A percentile compares a stretch with the other conserved stretches of the same genome.
Evolutionary conservation across 2,888 invertebrate species (phyloP).

Genomic region (Standfussiana lucernea): DNA sequence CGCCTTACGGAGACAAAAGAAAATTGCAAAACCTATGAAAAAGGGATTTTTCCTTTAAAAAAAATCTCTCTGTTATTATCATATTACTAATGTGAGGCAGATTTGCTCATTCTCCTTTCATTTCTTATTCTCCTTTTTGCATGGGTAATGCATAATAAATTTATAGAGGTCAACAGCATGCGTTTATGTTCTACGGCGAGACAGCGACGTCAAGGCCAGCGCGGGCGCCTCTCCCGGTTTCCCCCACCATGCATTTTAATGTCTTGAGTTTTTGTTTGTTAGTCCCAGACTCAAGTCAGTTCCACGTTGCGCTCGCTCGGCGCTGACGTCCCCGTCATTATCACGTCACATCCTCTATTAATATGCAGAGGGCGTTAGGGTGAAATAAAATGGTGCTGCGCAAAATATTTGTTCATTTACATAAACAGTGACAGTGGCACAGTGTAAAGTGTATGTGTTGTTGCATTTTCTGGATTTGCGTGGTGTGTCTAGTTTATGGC

Average conservation of each 20-base stretch:
- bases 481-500: not conserved
- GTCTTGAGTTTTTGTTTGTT: not conserved
- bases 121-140: not conserved
- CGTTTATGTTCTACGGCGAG: not conserved
- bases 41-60: not conserved
- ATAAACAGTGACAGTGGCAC: conserved; percentile 11
- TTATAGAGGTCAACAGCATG: conserved; percentile 21
- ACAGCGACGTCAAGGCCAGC: conserved; percentile 1
- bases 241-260: conserved; percentile 10
- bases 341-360: not conserved
- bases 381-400: conserved; percentile 19
- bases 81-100: not conserved
- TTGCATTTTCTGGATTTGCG: not conserved
- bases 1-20: not conserved
- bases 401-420: not conserved
- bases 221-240: conserved; percentile 13
- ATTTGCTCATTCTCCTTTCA: not conserved
- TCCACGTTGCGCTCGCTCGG: not conserved
- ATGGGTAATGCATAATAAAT: not conserved
- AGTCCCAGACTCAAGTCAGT: not conserved
- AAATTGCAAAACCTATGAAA: not conserved
- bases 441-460: conserved; percentile 2
- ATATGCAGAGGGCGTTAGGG: conserved; percentile 1
- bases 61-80: not conserved
- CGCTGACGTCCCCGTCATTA: not conserved